phyloP scores from a whole-genome alignment of 2,888 invertebrate genomes.

The Apodemia zela region DNA sequence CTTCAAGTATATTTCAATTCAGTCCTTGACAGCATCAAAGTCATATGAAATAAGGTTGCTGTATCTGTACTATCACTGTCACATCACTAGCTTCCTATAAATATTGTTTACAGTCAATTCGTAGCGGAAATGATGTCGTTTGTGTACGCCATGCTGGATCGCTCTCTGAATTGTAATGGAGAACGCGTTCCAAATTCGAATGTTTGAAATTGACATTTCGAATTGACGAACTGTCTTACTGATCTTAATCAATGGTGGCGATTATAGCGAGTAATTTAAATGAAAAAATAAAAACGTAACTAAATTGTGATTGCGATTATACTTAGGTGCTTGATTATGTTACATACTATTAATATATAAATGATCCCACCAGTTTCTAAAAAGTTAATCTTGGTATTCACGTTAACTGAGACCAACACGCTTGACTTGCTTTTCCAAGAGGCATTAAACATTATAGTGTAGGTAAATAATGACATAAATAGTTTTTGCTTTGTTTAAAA shows the following conservation, averaged over 20 bases:
- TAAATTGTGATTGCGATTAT: too few species aligned
- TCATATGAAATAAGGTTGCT: neutral
- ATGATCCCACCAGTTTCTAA: too few species aligned
- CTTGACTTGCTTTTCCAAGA: too few species aligned
- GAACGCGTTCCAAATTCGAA: constrained; percentile 28
- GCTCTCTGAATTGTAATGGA: constrained; percentile 25
- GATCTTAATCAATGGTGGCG: neutral
- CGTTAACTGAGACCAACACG: too few species aligned
- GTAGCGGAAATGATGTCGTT: constrained; percentile 38
- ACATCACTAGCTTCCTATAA: constrained; percentile 38
- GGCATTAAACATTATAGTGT: too few species aligned
- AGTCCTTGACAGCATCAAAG: neutral
- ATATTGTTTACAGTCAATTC: constrained; percentile 39
- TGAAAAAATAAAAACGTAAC: too few species aligned
- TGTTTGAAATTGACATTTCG: constrained; percentile 32
- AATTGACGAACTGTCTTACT: constrained; percentile 13
- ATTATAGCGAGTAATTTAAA: neutral
- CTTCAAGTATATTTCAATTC: neutral
- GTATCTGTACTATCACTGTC: constrained; percentile 31
- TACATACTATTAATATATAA: too few species aligned
- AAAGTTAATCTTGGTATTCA: too few species aligned
- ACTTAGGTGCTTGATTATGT: too few species aligned
- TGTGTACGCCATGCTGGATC: constrained; percentile 22
- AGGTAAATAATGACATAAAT: too few species aligned
- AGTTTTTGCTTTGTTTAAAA: too few species aligned